phyloP scores from a whole-genome alignment of 2,888 invertebrate species.

The Lepas anatifera region DNA sequence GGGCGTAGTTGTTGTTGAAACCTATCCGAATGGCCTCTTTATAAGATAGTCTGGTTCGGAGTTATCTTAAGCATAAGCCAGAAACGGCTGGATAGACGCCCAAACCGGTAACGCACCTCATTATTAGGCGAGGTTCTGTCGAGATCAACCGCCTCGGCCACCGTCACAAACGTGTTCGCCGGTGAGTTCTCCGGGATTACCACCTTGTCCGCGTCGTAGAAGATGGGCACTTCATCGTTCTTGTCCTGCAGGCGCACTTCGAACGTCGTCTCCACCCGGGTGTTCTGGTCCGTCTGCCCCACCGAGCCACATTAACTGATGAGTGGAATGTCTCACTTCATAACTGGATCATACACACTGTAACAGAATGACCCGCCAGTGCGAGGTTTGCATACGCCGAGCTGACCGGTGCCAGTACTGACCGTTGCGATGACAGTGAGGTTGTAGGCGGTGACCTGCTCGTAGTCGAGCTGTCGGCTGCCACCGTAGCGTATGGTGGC shows the following conservation, averaged over 20 bases:
- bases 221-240: constrained; percentile 16
- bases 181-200: constrained; percentile 75
- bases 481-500: not conserved
- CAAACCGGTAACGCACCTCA: constrained; percentile 46
- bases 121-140: constrained; percentile 75
- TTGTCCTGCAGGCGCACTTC: not conserved
- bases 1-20: too few species aligned
- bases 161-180: constrained; percentile 71
- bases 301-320: too few species aligned
- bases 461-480: constrained; percentile 55
- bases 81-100: too few species aligned
- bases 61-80: too few species aligned
- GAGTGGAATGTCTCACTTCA: too few species aligned
- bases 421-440: constrained; percentile 47
- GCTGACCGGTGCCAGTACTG: too few species aligned
- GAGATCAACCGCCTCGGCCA: constrained; percentile 69
- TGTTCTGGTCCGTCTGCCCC: not conserved
- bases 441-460: constrained; percentile 49
- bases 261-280: not conserved
- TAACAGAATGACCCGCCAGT: too few species aligned
- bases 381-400: too few species aligned
- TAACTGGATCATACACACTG: too few species aligned
- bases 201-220: constrained; percentile 36
- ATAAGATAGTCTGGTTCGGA: too few species aligned
- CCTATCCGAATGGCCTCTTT: too few species aligned